Base-by-base conservation (phyloP, 2,113 vertebrate species). In the Tricholaema leucomelas region DNA sequence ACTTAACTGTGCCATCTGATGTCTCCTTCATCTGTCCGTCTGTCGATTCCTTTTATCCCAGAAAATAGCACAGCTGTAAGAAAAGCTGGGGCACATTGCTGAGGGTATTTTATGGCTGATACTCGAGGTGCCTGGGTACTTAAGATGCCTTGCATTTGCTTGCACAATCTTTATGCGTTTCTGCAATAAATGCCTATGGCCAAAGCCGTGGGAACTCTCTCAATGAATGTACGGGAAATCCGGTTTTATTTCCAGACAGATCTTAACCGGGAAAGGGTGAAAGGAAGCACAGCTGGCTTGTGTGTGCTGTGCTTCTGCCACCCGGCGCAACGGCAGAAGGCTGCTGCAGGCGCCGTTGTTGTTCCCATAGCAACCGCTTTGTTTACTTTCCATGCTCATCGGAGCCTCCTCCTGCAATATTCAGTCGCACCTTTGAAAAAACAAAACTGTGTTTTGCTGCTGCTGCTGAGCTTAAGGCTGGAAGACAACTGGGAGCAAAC, bases 301-400 rank as follows among this genome's bases (percentile, higher is more conserved):
- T 5, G 11, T 10, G 48, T 7, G 8, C 77, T 63, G 15, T 27
- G 17, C n/a, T 44, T 12, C 52, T 65, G 42, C 36, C 13, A 13
- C 28, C 3, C 5, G 36, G 15, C 80, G 12, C 14, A 59, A 3
- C 3, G 44, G 33, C 33, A 13, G 48, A 15, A 20, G n/a, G 75
- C 58, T 52, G 61, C 85, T 60, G 8, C 2, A 66, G 18, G 50
- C 44, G 38, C 61, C 8, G 77, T n/a, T 74, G 8, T 38, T 30
- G 92, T 93, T 97, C 61, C 95, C 92, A 85, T 30, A 91, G 96
- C 89, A 95, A 92, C 94, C 2, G 4, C 8, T 30, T 60, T 75
- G 96, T 94, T 96, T 82, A 21, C 40, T 11, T 36, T 16, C 24
- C 1, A 0, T 2, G 46, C 54, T n/a, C 28, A 11, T 8, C 0